phyloP scores from a whole-genome alignment of 1,140 invertebrate species.

The Apis dorsata region DNA sequence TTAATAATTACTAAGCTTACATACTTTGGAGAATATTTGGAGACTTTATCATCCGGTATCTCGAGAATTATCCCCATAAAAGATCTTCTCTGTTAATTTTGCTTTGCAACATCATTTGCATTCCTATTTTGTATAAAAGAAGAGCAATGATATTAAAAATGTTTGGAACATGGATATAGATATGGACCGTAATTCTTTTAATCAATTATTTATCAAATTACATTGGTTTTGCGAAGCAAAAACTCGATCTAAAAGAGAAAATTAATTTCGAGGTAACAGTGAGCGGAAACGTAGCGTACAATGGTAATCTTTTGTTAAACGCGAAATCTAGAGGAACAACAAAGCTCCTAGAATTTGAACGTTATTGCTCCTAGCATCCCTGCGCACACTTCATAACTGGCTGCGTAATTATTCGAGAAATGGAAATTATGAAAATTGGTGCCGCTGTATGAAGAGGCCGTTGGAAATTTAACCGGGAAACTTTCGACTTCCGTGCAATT shows the following conservation, averaged over 20 bases:
- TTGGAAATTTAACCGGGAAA: background rate
- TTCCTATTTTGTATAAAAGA: background rate
- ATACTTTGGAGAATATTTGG: background rate
- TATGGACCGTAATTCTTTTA: too few relatives aligned
- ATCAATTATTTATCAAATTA: too few relatives aligned
- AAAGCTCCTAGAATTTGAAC: background rate
- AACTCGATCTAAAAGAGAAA: conserved; percentile 17
- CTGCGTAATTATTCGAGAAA: conserved; percentile 13
- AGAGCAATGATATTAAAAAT: too few relatives aligned
- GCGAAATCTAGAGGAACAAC: background rate
- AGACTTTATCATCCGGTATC: background rate
- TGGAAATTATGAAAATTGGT: conserved; percentile 21
- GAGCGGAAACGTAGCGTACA: background rate
- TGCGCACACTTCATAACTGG: background rate
- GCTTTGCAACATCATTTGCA: background rate
- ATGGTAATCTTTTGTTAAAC: conserved; percentile 1
- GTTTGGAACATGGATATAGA: too few relatives aligned
- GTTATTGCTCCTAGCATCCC: background rate
- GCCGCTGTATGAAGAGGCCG: background rate
- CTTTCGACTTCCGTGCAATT: background rate
- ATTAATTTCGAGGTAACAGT: conserved; percentile 30
- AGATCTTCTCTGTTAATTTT: too few relatives aligned
- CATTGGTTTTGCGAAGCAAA: background rate
- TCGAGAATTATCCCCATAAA: background rate
- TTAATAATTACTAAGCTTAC: conserved; percentile 10